phyloP scores from a whole-genome alignment of 2,888 invertebrate genomes.

The Rhodophaea formosa region DNA sequence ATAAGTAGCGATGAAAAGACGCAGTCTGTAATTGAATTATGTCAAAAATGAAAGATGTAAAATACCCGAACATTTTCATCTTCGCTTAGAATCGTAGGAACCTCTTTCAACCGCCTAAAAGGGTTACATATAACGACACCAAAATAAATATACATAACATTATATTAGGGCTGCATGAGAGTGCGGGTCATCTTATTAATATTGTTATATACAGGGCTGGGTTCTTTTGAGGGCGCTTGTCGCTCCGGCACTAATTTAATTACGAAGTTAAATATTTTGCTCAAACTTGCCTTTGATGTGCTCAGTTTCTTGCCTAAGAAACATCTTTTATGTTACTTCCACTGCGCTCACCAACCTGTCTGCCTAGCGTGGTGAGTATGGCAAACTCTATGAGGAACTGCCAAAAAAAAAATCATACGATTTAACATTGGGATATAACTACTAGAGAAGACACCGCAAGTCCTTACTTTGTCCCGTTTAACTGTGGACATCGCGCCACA shows the following conservation, averaged over 20 bases:
- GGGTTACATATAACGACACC: not conserved
- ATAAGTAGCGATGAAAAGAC: too few species aligned
- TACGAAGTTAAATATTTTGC: conserved; percentile 55
- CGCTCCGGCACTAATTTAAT: conserved; percentile 50
- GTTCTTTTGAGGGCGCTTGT: conserved; percentile 36
- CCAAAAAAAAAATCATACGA: too few species aligned
- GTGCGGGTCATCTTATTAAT: conserved; percentile 6
- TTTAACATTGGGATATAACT: too few species aligned
- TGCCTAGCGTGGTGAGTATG: too few species aligned
- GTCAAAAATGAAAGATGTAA: not conserved
- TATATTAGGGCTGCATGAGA: not conserved
- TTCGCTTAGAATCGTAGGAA: too few species aligned
- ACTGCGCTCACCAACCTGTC: too few species aligned
- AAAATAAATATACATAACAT: not conserved
- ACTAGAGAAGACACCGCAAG: too few species aligned
- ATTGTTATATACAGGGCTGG: conserved; percentile 23
- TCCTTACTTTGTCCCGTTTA: too few species aligned
- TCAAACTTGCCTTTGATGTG: conserved; percentile 33
- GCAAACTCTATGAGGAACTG: too few species aligned
- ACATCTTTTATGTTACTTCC: conserved; percentile 17
- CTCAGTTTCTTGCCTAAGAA: conserved; percentile 18
- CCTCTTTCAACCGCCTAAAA: too few species aligned
- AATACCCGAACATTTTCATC: too few species aligned
- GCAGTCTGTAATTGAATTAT: not conserved
- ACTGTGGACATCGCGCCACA: too few species aligned